phyloP scores from a whole-genome alignment of 2,113 vertebrate genomes.

The Cranoglanis bouderius region DNA sequence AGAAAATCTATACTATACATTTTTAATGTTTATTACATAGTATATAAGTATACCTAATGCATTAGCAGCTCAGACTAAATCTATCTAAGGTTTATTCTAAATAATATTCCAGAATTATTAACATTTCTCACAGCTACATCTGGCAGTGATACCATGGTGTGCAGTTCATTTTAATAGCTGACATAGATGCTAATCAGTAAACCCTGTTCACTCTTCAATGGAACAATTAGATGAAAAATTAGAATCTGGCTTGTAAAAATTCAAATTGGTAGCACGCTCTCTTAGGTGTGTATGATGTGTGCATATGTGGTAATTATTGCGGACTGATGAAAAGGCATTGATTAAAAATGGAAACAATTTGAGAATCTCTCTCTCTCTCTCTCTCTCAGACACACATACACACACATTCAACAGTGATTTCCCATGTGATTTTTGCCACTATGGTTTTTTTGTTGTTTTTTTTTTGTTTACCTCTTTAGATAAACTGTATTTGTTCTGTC shows the following conservation, averaged over 20 bases:
- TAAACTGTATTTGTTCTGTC: not conserved
- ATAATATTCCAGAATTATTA: not conserved
- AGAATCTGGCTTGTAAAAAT: not conserved
- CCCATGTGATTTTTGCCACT: not conserved
- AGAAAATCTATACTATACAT: not conserved
- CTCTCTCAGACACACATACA: not conserved
- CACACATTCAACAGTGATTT: not conserved
- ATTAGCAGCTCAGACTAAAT: not conserved
- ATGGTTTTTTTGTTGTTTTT: not conserved
- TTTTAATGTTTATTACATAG: not conserved
- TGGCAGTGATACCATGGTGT: not conserved
- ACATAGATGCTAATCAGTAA: not conserved
- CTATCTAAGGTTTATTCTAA: not conserved
- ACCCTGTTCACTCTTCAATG: not conserved
- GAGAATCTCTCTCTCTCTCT: not conserved
- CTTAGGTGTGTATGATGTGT: not conserved
- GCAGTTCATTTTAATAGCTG: not conserved
- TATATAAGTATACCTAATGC: not conserved
- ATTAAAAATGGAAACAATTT: constrained; percentile 1
- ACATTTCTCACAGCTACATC: not conserved
- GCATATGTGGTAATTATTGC: not conserved
- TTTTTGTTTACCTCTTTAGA: not conserved
- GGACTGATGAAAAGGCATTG: not conserved
- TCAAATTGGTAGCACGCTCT: not conserved
- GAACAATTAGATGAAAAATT: constrained; percentile 1